phyloP scores from a whole-genome alignment of 2,113 vertebrate species.

The Cinclus cinclus region DNA sequence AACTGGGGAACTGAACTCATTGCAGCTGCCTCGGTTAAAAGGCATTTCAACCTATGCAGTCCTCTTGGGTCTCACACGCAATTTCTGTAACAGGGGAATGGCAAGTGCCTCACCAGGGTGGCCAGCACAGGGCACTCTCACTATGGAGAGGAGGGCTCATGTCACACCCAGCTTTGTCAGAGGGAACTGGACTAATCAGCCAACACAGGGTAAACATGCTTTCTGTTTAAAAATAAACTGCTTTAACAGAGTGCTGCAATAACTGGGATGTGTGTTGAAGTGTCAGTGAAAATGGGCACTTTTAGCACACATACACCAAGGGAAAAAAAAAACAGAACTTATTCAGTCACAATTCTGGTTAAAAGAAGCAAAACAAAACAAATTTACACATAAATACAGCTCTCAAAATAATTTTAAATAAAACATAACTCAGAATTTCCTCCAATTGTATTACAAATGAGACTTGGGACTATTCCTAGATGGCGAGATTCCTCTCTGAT shows the following conservation, averaged over 20 bases:
- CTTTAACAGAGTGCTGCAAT: background rate
- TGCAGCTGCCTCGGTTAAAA: background rate
- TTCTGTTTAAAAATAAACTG: background rate
- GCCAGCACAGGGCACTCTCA: fast-evolving
- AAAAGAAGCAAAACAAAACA: background rate
- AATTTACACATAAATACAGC: background rate
- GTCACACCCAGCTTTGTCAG: background rate
- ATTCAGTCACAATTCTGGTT: background rate
- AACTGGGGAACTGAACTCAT: background rate
- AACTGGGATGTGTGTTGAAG: background rate
- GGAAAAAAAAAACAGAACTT: background rate
- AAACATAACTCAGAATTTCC: background rate
- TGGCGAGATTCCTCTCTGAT: background rate
- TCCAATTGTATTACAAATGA: background rate
- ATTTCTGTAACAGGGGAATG: background rate
- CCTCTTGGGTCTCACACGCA: background rate
- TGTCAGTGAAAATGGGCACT: background rate
- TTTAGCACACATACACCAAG: background rate
- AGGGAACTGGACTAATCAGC: background rate
- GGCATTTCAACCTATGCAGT: background rate
- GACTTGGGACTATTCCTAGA: background rate
- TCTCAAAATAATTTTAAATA: background rate
- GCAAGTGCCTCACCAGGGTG: background rate
- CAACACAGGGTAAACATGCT: background rate
- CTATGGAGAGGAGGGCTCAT: background rate